Evolutionary conservation across 1,140 invertebrate species (phyloP).

Genomic region (Penaeus vannamei): DNA sequence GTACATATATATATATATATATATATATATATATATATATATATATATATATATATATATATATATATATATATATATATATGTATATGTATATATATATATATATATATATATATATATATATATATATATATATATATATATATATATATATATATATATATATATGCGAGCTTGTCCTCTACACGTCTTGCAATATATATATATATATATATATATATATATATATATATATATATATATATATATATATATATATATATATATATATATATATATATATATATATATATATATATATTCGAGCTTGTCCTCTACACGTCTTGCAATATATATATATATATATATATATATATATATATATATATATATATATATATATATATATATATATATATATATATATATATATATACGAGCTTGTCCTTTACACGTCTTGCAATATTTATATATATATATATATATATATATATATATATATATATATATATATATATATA

Average conservation of each 20-base stretch:
- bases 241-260: neutral
- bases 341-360: conserved; percentile 8
- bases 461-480: too few relatives aligned
- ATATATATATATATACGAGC: neutral
- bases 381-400: neutral
- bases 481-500: too few relatives aligned
- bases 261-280: neutral
- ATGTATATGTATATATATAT: neutral
- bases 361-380: neutral
- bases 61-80: neutral
- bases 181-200: neutral
- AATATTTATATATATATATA: too few relatives aligned
- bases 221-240: neutral
- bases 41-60: neutral
- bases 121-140: neutral
- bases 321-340: conserved; percentile 12
- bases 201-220: conserved; percentile 1
- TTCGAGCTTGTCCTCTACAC: too few relatives aligned
- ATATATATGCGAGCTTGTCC: neutral
- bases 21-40: conserved; percentile 8
- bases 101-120: neutral
- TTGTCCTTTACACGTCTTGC: too few relatives aligned
- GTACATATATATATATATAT: conserved; percentile 2
- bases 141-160: neutral
- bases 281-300: too few relatives aligned